These are phyloP conservation scores for Sabellastarte sp. DNA, from an alignment of 2,888 invertebrate genomes.

Conservation along the genomic window DNA sequence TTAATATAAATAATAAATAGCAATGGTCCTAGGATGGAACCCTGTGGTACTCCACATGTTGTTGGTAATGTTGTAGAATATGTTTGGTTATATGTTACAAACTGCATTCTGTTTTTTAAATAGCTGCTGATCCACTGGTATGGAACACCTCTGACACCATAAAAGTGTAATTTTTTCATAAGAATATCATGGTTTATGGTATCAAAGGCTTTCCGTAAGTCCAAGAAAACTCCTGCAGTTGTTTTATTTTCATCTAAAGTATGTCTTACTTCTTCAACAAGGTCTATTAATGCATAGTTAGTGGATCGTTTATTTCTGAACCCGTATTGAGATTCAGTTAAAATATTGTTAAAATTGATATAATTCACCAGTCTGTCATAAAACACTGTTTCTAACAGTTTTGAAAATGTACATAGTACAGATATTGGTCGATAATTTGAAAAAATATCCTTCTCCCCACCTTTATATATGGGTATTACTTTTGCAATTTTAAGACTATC, in stretches of 20 bases:
- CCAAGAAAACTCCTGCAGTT: not conserved
- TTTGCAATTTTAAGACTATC: not conserved
- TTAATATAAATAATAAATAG: not conserved
- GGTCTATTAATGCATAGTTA: not conserved
- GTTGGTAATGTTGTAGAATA: not conserved
- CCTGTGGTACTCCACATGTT: not conserved
- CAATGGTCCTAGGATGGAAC: not conserved
- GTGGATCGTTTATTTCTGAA: conserved; percentile 2
- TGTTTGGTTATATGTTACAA: not conserved
- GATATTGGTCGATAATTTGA: conserved; percentile 5
- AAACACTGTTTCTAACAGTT: too few relatives aligned
- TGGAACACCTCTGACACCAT: not conserved
- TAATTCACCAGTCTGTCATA: not conserved
- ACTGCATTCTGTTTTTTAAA: not conserved
- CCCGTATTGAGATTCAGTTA: not conserved
- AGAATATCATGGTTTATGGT: not conserved
- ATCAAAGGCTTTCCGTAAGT: conserved; percentile 1
- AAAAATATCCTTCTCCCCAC: not conserved
- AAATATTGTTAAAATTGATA: not conserved
- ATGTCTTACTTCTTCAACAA: not conserved
- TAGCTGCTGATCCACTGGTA: not conserved
- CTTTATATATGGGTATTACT: not conserved
- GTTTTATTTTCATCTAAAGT: not conserved
- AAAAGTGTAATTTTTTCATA: not conserved
- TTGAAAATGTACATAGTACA: not conserved